A percentile compares a stretch with the other conserved stretches of the same genome.
These are phyloP conservation scores for Serripes groenlandicus DNA, from an alignment of 2,888 invertebrate genomes.

Conservation along the genomic window DNA sequence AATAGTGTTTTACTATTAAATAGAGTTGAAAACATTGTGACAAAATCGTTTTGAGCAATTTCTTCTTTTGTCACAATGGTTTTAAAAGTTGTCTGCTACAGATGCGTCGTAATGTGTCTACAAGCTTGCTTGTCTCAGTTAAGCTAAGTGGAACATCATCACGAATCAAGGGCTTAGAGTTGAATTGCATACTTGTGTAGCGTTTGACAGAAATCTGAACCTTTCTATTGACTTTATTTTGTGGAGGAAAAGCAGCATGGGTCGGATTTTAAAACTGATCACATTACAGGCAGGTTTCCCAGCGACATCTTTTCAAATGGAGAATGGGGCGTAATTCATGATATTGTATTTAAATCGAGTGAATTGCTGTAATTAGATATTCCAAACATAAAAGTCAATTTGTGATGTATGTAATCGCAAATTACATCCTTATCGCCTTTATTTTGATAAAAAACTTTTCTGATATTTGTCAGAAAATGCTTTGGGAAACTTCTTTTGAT, in stretches of 20 bases:
- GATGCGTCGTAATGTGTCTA: no score
- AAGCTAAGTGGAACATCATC: no score
- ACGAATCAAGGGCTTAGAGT: no score
- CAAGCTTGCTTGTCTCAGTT: no score
- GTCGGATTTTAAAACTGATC: background rate
- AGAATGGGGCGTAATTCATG: conserved; percentile 7
- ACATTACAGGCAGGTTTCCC: conserved; percentile 10
- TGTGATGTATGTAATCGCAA: background rate
- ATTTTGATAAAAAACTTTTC: no score
- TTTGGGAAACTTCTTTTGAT: no score
- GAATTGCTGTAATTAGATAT: conserved; percentile 20
- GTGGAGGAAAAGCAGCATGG: conserved; percentile 14
- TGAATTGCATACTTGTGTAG: background rate
- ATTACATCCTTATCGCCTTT: background rate
- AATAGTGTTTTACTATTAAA: no score
- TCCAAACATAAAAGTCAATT: background rate
- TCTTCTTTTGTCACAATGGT: no score
- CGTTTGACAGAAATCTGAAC: conserved; percentile 25
- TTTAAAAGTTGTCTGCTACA: no score
- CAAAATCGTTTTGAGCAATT: no score
- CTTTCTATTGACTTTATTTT: conserved; percentile 14
- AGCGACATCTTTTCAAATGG: conserved; percentile 16
- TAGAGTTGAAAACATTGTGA: no score
- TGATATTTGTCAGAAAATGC: no score
- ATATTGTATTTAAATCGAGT: conserved; percentile 7